Conservation (phyloP, 2,113 vertebrate genomes). For the Pungitius pungitius region DNA sequence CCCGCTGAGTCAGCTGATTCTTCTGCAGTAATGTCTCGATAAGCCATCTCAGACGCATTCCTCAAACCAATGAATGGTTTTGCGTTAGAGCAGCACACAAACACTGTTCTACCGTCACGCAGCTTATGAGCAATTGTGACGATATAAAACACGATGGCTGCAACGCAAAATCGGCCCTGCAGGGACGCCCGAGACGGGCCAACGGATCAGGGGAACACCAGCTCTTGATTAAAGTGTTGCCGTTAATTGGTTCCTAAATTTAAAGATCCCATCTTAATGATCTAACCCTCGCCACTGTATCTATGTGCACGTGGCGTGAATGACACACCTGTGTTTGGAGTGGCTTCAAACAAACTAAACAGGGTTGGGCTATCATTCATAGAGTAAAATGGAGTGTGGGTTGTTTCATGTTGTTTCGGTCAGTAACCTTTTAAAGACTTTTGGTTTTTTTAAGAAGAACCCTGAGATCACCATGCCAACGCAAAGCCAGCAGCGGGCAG, state of each 20-base stretch:
- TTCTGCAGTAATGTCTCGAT: too few species aligned
- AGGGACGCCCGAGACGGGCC: slow-evolving; percentile 37
- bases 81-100: background rate
- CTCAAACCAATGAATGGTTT: too few species aligned
- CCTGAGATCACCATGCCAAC: background rate
- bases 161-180: slow-evolving; percentile 14
- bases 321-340: slow-evolving; percentile 38
- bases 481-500: background rate
- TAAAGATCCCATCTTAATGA: slow-evolving; percentile 67
- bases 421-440: background rate
- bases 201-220: slow-evolving; percentile 29
- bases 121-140: background rate
- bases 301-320: slow-evolving; percentile 37
- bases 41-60: too few species aligned
- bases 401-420: slow-evolving; percentile 47
- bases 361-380: slow-evolving; percentile 35
- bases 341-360: slow-evolving; percentile 35
- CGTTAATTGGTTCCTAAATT: slow-evolving; percentile 65
- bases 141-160: slow-evolving; percentile 10
- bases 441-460: background rate
- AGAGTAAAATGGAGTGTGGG: slow-evolving; percentile 25
- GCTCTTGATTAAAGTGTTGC: slow-evolving; percentile 37
- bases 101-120: background rate
- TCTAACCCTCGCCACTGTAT: slow-evolving; percentile 60
- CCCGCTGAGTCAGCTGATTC: too few species aligned